Percentiles rank a stretch among this genome's conserved stretches.
Evolutionary conservation across 2,797 vertebrate species (phyloP).

Genomic region (Halcyon chelicuti): DNA sequence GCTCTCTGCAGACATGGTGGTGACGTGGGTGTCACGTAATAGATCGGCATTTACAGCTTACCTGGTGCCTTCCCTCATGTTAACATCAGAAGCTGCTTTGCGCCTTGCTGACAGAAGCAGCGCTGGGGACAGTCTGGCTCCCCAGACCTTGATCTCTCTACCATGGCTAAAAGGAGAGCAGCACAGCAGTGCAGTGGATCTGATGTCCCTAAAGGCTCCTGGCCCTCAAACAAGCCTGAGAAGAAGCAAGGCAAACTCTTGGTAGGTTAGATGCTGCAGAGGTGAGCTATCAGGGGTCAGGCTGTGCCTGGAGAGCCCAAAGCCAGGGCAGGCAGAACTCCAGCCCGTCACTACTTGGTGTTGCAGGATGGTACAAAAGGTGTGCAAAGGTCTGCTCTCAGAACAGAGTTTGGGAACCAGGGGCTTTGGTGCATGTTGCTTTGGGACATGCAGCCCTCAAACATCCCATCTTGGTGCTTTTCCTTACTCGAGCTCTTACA

Average conservation of each 20-base stretch:
- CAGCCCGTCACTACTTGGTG: not conserved
- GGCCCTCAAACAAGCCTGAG: not conserved
- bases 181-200: not conserved
- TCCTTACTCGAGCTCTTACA: not conserved
- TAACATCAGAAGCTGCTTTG: not conserved
- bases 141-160: not conserved
- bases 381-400: not conserved
- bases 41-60: not conserved
- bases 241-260: not conserved
- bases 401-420: not conserved
- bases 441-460: not conserved
- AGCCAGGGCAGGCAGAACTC: not conserved
- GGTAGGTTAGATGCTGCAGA: not conserved
- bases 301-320: not conserved
- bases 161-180: not conserved
- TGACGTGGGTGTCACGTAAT: rapidly evolving
- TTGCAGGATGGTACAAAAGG: not conserved
- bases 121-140: not conserved
- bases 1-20: not conserved
- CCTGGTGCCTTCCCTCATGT: not conserved
- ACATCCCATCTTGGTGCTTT: not conserved
- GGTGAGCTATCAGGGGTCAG: not conserved
- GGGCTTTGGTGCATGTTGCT: not conserved
- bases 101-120: not conserved
- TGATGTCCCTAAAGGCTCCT: not conserved